phyloP scores from a whole-genome alignment of 2,113 vertebrate species.

The Cottus gobio region DNA sequence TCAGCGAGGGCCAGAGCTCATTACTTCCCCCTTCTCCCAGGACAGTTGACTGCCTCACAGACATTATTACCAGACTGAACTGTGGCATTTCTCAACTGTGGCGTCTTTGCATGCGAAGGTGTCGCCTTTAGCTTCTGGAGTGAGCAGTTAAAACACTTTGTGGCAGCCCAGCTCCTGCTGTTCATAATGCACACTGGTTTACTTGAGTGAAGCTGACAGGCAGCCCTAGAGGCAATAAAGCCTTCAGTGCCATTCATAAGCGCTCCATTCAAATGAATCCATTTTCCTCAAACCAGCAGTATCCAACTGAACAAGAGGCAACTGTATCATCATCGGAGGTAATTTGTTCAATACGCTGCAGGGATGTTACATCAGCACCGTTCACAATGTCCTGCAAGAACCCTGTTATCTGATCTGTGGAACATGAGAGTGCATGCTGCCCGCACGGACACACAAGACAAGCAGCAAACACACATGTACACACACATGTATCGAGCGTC shows the following conservation, averaged over 20 bases:
- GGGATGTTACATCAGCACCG: constrained; percentile 45
- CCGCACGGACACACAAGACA: not conserved
- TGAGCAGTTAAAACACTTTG: not conserved
- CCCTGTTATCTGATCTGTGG: constrained; percentile 54
- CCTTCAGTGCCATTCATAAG: constrained; percentile 6
- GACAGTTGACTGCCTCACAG: constrained; percentile 20
- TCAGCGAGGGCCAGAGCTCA: constrained; percentile 9
- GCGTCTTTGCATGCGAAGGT: not conserved
- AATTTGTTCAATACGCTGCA: constrained; percentile 33
- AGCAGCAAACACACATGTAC: constrained; percentile 16
- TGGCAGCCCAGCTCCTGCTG: not conserved
- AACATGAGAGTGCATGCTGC: constrained; percentile 35
- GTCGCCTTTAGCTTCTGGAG: too few relatives aligned
- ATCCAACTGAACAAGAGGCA: constrained; percentile 22
- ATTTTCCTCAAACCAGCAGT: constrained; percentile 26
- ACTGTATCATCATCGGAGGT: constrained; percentile 32
- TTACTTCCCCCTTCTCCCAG: constrained; percentile 36
- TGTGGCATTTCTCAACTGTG: constrained; percentile 22
- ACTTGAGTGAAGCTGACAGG: constrained; percentile 12
- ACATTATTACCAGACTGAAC: not conserved
- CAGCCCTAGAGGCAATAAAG: not conserved
- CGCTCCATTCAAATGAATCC: constrained; percentile 37
- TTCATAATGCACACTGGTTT: not conserved
- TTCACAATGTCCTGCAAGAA: constrained; percentile 22
- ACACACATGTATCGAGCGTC: constrained; percentile 8